These are phyloP conservation scores for Drosophila carrolli DNA, from an alignment of 1,140 invertebrate species.

Conservation along the genomic window DNA sequence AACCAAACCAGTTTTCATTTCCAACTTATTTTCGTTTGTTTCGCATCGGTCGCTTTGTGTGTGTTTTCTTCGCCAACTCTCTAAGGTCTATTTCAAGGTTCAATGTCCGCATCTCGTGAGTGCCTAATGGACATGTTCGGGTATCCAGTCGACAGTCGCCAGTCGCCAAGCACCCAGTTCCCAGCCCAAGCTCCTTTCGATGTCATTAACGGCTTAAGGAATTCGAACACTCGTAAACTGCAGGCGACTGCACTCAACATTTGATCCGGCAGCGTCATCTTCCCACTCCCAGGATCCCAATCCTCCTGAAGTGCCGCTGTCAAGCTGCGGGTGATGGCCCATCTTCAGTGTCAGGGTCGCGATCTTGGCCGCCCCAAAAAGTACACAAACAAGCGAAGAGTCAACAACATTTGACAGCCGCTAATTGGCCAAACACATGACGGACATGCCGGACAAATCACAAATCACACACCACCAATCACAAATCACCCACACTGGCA, in stretches of 20 bases:
- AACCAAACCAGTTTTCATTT: constrained; percentile 81
- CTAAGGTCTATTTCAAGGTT: constrained; percentile 75
- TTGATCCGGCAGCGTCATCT: constrained; percentile 39
- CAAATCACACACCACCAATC: constrained; percentile 8
- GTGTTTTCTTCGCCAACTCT: constrained; percentile 62
- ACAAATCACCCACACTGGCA: constrained; percentile 20
- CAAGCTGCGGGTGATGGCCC: constrained; percentile 40
- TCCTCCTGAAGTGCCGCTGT: constrained; percentile 67
- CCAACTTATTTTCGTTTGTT: constrained; percentile 76
- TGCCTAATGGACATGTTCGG: constrained; percentile 56
- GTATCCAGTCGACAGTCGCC: not conserved
- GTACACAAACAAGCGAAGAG: constrained; percentile 32
- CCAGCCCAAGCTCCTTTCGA: constrained; percentile 52
- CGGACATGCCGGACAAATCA: constrained; percentile 26
- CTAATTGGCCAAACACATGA: constrained; percentile 71
- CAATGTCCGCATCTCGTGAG: constrained; percentile 67
- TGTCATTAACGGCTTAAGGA: constrained; percentile 73
- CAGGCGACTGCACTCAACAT: constrained; percentile 44
- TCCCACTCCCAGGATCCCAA: constrained; percentile 38
- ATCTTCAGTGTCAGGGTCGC: constrained; percentile 58
- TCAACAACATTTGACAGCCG: constrained; percentile 79
- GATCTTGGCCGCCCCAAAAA: not conserved
- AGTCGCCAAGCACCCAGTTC: not conserved
- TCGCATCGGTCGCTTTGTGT: constrained; percentile 50
- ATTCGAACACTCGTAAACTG: constrained; percentile 43